Evolutionary conservation across 2,888 invertebrate genomes (phyloP).

Genomic region (Thysanoteuthis rhombus): DNA sequence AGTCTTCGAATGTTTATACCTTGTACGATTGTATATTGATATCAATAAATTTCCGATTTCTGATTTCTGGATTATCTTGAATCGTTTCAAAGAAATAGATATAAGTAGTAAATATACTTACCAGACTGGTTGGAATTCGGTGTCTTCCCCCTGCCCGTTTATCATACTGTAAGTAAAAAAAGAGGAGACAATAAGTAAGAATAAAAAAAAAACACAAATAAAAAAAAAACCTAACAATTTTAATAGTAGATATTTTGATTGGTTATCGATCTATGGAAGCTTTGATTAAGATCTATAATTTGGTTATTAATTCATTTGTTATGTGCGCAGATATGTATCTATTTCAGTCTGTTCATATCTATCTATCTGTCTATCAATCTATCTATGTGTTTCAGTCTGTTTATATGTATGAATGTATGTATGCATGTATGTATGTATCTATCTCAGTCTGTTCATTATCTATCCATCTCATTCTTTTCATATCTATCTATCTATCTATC

Average conservation of each 20-base stretch:
- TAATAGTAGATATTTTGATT: neutral
- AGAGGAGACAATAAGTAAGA: neutral
- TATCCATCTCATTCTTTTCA: no score
- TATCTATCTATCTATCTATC: no score
- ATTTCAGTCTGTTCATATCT: no score
- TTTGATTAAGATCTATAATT: neutral
- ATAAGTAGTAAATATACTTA: neutral
- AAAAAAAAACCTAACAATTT: no score
- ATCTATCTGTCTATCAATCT: neutral
- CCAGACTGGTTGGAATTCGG: conserved; percentile 29
- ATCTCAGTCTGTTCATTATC: neutral
- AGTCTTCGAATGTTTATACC: no score
- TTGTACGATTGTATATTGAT: no score
- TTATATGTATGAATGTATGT: neutral
- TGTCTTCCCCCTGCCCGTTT: conserved; percentile 13
- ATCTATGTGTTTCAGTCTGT: neutral
- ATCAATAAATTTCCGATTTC: no score
- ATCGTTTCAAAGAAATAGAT: neutral
- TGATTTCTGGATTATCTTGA: no score
- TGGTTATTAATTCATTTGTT: neutral
- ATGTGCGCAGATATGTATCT: neutral
- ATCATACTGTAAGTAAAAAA: conserved; percentile 29
- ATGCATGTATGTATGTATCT: no score
- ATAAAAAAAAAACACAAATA: neutral
- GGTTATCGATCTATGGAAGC: neutral